Percentiles rank a stretch among this genome's conserved stretches.
Evolutionary conservation across 2,888 invertebrate genomes (phyloP).

Genomic region (Caradrina clavipalpis): DNA sequence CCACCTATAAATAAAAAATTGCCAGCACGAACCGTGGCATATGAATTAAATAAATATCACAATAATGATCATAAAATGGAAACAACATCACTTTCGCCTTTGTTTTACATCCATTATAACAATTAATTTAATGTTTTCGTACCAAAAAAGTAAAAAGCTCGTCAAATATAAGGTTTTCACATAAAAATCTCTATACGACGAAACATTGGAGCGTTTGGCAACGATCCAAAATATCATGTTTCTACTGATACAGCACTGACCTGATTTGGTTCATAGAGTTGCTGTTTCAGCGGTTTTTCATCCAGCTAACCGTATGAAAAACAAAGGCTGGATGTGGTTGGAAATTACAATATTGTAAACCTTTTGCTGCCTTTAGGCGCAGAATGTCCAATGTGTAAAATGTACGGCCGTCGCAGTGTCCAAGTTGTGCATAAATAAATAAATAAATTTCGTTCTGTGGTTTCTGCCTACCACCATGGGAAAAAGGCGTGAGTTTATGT

Average conservation of each 20-base stretch:
- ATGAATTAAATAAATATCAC: too few relatives aligned
- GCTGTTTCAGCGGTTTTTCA: slow-evolving; percentile 48
- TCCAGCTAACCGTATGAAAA: slow-evolving; percentile 13
- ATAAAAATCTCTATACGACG: slow-evolving; percentile 25
- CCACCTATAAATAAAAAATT: too few relatives aligned
- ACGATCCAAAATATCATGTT: slow-evolving; percentile 55
- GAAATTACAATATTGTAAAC: slow-evolving; percentile 11
- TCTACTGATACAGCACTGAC: slow-evolving; percentile 49
- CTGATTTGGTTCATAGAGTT: slow-evolving; percentile 46
- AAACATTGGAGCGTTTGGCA: slow-evolving; percentile 51
- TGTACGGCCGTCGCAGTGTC: background rate
- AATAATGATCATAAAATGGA: too few relatives aligned
- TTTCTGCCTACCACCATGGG: too few relatives aligned
- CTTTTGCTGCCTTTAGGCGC: background rate
- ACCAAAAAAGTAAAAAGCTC: too few relatives aligned
- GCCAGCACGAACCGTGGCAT: too few relatives aligned
- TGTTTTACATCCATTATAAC: too few relatives aligned
- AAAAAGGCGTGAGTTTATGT: too few relatives aligned
- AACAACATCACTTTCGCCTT: too few relatives aligned
- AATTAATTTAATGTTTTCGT: too few relatives aligned
- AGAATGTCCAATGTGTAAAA: background rate
- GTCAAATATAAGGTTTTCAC: slow-evolving; percentile 21
- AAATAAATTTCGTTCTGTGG: too few relatives aligned
- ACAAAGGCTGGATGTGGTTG: slow-evolving; percentile 3
- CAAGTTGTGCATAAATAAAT: background rate